phyloP scores from a whole-genome alignment of 2,888 invertebrate species.

The Iselma pallidipennis region DNA sequence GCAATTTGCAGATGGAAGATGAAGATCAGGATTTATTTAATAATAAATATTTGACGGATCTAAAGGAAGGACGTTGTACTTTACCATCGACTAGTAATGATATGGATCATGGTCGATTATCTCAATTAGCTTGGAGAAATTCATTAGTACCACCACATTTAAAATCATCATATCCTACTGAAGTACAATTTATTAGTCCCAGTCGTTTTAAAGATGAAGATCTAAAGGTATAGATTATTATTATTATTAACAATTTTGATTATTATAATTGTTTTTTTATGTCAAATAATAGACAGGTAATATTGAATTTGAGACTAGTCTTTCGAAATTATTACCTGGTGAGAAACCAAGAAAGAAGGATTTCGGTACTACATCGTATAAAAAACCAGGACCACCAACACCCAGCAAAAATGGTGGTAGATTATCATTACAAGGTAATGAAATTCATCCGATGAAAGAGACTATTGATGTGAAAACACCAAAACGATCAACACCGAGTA shows the following conservation, averaged over 20 bases:
- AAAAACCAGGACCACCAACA: conserved; percentile 84
- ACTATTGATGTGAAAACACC: conserved; percentile 49
- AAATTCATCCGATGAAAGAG: conserved; percentile 63
- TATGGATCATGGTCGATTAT: conserved; percentile 57
- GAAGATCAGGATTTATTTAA: conserved; percentile 86
- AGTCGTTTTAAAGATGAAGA: conserved; percentile 65
- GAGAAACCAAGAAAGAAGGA: conserved; percentile 61
- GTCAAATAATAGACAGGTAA: conserved; percentile 48
- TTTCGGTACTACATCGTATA: conserved; percentile 75
- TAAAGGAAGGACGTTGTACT: conserved; percentile 63
- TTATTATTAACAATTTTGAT: too few species aligned
- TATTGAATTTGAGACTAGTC: conserved; percentile 52
- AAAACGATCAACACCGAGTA: conserved; percentile 66
- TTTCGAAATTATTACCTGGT: conserved; percentile 53
- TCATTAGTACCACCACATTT: conserved; percentile 83
- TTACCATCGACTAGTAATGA: conserved; percentile 40
- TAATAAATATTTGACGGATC: conserved; percentile 73
- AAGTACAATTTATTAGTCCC: conserved; percentile 69
- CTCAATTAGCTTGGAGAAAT: conserved; percentile 78
- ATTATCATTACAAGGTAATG: conserved; percentile 67
- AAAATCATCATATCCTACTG: conserved; percentile 82
- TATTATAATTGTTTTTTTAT: too few species aligned
- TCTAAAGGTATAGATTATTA: conserved; percentile 61
- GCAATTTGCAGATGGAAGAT: conserved; percentile 74
- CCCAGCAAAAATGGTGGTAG: conserved; percentile 80